phyloP scores from a whole-genome alignment of 2,113 vertebrate species.

The Megalops atlanticus region DNA sequence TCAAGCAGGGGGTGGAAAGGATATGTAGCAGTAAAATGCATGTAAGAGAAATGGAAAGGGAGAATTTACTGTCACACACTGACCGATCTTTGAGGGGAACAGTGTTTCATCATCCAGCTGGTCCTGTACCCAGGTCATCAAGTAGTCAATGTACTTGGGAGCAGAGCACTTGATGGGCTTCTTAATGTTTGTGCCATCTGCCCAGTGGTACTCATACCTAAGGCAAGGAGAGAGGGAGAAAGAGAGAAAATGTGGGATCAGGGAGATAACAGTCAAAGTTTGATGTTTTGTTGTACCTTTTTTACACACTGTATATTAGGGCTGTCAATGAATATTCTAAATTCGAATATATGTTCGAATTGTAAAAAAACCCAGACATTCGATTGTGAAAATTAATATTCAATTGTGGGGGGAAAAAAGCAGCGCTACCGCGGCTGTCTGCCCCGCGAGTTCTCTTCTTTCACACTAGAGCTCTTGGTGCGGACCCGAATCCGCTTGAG shows the following conservation, averaged over 20 bases:
- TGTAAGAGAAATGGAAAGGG: not conserved
- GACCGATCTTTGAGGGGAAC: constrained; percentile 96
- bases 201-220: constrained; percentile 98
- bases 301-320: too few species aligned
- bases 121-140: constrained; percentile 99
- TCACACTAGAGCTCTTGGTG: too few species aligned
- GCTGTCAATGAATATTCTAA: too few species aligned
- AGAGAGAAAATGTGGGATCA: not conserved
- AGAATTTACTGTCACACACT: constrained; percentile 41
- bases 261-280: not conserved
- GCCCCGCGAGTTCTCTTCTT: too few species aligned
- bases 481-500: too few species aligned
- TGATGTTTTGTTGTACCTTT: too few species aligned
- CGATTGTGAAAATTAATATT: too few species aligned
- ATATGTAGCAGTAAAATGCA: not conserved
- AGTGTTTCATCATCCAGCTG: constrained; percentile 96
- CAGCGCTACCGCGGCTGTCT: too few species aligned
- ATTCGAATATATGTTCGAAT: too few species aligned
- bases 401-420: too few species aligned
- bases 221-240: not conserved
- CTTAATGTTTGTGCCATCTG: constrained; percentile 96
- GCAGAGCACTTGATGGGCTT: constrained; percentile 97
- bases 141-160: constrained; percentile 94
- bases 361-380: too few species aligned
- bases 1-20: too few species aligned